Evolutionary conservation across 1,140 invertebrate species (phyloP).

Genomic region (Drosophila lacertosa): DNA sequence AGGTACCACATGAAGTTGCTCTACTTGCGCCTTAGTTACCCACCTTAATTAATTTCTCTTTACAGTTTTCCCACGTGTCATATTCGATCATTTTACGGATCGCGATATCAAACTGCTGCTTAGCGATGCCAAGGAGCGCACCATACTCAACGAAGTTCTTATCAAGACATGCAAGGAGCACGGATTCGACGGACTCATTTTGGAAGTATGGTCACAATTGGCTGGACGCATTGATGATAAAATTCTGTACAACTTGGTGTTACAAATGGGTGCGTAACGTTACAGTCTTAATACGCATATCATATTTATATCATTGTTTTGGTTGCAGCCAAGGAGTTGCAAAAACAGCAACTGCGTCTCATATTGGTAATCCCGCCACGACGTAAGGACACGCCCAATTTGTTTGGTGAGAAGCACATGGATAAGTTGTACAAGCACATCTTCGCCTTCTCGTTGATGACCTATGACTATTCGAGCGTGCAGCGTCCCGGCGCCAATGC

Average conservation of each 20-base stretch:
- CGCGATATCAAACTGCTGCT: slow-evolving; percentile 88
- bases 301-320: neutral
- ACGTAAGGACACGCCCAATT: slow-evolving; percentile 87
- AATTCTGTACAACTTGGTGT: slow-evolving; percentile 87
- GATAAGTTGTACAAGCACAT: slow-evolving; percentile 90
- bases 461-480: slow-evolving; percentile 95
- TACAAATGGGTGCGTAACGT: slow-evolving; percentile 85
- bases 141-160: slow-evolving; percentile 86
- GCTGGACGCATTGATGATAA: slow-evolving; percentile 87
- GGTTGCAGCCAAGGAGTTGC: slow-evolving; percentile 62
- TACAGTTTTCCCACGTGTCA: slow-evolving; percentile 91
- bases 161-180: slow-evolving; percentile 87
- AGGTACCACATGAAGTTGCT: slow-evolving; percentile 7
- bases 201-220: slow-evolving; percentile 95
- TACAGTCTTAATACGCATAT: neutral
- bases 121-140: slow-evolving; percentile 86
- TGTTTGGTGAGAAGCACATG: slow-evolving; percentile 92
- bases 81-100: slow-evolving; percentile 94
- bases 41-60: neutral
- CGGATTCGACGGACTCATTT: slow-evolving; percentile 93
- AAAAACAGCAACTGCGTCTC: slow-evolving; percentile 85
- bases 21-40: neutral
- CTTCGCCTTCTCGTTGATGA: slow-evolving; percentile 96
- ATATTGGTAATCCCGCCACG: slow-evolving; percentile 94
- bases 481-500: slow-evolving; percentile 94